These are phyloP conservation scores for Parotia lawesii DNA, from an alignment of 2,113 vertebrate species.

Conservation along the genomic window DNA sequence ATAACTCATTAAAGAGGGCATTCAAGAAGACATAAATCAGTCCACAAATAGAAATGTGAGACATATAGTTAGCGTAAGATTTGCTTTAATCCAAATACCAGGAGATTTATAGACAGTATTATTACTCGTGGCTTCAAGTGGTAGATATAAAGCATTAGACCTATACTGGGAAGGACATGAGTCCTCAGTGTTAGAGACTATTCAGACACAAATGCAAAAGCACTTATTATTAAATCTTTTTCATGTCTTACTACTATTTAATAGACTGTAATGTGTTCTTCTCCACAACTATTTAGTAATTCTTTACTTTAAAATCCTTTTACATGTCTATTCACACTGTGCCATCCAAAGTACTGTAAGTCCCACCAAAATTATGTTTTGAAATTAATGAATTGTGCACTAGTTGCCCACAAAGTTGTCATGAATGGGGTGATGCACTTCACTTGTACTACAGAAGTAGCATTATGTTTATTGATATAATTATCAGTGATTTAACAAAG, in stretches of 20 bases:
- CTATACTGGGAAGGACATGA: neutral
- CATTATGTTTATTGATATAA: neutral
- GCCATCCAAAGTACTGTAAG: neutral
- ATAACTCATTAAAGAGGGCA: neutral
- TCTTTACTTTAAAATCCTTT: neutral
- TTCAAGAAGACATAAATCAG: neutral
- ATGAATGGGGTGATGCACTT: neutral
- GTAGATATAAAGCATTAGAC: neutral
- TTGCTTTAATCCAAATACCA: neutral
- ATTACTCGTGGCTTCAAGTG: neutral
- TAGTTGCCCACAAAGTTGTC: neutral
- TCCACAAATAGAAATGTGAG: neutral
- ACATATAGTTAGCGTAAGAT: neutral
- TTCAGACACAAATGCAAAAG: neutral
- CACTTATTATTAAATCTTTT: neutral
- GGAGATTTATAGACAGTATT: neutral
- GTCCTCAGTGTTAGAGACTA: neutral
- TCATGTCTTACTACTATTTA: neutral
- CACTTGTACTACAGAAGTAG: neutral
- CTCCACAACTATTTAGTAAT: neutral
- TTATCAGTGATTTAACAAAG: neutral
- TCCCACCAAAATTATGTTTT: neutral
- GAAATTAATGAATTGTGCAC: neutral
- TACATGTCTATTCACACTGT: neutral
- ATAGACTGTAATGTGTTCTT: neutral